A percentile compares a stretch with the other conserved stretches of the same genome.
These are phyloP conservation scores for Chionoecetes opilio DNA, from an alignment of 1,140 invertebrate species.

Conservation along the genomic window DNA sequence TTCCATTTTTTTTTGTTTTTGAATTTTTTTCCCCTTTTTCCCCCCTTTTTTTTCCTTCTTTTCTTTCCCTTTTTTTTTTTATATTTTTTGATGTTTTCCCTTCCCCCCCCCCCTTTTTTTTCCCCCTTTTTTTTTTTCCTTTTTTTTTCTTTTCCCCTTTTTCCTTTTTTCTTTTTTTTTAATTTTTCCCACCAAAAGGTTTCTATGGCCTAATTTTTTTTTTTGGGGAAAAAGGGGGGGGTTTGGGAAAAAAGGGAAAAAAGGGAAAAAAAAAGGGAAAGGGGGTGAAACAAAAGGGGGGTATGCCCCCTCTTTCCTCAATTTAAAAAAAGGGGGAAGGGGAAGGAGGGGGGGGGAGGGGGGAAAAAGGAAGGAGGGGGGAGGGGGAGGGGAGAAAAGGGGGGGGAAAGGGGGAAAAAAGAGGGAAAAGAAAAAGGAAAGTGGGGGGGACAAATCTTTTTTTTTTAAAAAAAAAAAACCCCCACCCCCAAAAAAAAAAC, in stretches of 20 bases:
- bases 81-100: no score
- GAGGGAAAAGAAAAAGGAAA: neutral
- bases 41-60: neutral
- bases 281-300: neutral
- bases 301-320: no score
- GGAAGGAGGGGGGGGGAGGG: neutral
- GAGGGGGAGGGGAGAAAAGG: neutral
- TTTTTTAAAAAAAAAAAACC: no score
- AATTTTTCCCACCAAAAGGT: no score
- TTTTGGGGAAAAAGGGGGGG: neutral
- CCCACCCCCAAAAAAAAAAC: no score
- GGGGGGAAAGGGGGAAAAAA: neutral
- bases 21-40: neutral
- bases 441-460: neutral
- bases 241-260: neutral
- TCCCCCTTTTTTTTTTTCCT: no score
- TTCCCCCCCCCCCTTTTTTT: no score
- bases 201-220: no score
- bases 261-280: neutral
- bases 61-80: no score
- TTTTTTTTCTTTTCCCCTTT: no score
- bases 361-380: neutral
- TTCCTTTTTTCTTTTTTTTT: no score
- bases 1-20: neutral
- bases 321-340: neutral